Conservation (phyloP, 2,888 invertebrate genomes). For the Diplolepis rosae region DNA sequence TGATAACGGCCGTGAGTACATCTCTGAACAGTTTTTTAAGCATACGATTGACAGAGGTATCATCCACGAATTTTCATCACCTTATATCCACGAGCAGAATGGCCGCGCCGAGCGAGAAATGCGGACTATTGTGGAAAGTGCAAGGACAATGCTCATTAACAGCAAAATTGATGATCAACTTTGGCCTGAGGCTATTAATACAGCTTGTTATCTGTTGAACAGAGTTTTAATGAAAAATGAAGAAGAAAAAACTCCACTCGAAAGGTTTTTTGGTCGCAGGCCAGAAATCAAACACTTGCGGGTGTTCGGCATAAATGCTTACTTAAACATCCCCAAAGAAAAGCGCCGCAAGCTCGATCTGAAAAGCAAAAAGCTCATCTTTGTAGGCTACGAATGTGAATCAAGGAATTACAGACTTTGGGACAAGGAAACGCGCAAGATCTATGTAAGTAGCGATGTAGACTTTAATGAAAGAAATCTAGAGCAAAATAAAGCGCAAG, state of each 20-base stretch:
- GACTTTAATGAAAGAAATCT: no score
- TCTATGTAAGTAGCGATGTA: no score
- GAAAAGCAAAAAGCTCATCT: conserved; percentile 21
- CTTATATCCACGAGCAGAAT: conserved; percentile 35
- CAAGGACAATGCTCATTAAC: conserved; percentile 30
- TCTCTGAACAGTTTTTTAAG: background rate
- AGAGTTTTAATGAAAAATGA: conserved; percentile 41
- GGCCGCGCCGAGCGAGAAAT: conserved; percentile 31
- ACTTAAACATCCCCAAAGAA: conserved; percentile 37
- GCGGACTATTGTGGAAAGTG: conserved; percentile 34
- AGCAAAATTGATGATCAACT: conserved; percentile 29
- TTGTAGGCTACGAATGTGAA: conserved; percentile 37
- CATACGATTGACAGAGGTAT: conserved; percentile 21
- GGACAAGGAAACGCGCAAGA: background rate
- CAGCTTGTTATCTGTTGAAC: conserved; percentile 52
- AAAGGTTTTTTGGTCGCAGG: conserved; percentile 32
- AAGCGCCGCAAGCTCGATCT: conserved; percentile 29
- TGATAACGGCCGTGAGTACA: conserved; percentile 24
- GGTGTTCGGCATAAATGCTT: conserved; percentile 50
- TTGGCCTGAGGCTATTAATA: conserved; percentile 53
- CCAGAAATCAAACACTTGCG: conserved; percentile 49
- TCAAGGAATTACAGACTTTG: conserved; percentile 38
- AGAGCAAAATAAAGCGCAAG: no score
- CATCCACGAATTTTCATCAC: conserved; percentile 31
- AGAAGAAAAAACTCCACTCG: conserved; percentile 26